Conservation (phyloP, 2,113 vertebrate species). For the Phocoena phocoena region DNA sequence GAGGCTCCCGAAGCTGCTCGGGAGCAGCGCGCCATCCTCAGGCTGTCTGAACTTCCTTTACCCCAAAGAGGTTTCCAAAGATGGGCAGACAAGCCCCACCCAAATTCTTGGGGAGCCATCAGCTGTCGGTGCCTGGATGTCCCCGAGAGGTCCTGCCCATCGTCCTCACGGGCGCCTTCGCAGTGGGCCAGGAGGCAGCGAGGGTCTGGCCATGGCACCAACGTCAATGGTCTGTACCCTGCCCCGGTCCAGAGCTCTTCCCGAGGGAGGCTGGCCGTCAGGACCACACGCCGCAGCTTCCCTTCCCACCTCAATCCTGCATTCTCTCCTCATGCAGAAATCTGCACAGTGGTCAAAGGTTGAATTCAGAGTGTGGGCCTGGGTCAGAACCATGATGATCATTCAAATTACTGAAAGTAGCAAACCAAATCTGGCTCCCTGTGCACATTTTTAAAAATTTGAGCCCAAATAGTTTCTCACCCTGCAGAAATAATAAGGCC, state of each 20-base stretch:
- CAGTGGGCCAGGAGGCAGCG: no score
- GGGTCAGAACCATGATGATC: not conserved
- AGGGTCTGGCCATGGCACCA: not conserved
- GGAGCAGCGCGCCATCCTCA: no score
- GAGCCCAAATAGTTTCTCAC: not conserved
- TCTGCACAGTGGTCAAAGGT: not conserved
- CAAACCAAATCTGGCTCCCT: not conserved
- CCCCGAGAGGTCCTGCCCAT: not conserved
- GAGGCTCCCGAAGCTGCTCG: not conserved
- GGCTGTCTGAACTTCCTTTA: not conserved
- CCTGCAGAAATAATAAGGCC: not conserved
- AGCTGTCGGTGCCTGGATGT: not conserved
- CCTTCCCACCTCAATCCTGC: not conserved
- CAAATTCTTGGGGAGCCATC: not conserved
- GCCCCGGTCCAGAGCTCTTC: fast-evolving
- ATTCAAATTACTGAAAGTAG: not conserved
- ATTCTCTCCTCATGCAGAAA: not conserved
- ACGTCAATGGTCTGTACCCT: fast-evolving
- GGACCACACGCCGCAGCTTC: fast-evolving
- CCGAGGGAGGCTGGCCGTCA: fast-evolving
- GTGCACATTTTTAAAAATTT: not conserved
- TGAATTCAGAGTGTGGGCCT: not conserved
- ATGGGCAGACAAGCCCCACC: not conserved
- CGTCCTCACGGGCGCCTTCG: fast-evolving
- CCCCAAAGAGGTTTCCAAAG: not conserved